Conservation (phyloP, 2,888 invertebrate genomes). For the Pocota personata region DNA sequence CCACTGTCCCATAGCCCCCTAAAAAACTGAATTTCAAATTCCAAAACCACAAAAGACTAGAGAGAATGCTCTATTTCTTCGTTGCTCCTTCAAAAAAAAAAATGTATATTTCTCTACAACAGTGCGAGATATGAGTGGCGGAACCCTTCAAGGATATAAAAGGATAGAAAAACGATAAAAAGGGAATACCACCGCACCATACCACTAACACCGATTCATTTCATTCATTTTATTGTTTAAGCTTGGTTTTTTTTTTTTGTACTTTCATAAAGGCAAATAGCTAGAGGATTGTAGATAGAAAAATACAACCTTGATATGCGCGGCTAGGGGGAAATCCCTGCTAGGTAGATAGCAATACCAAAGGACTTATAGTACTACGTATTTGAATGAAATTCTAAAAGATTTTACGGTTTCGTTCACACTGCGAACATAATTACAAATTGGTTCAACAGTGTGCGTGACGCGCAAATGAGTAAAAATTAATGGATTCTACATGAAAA, state of each 20-base stretch:
- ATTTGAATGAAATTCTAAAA: conserved; percentile 47
- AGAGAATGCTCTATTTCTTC: not conserved
- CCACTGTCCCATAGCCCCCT: not conserved
- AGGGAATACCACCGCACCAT: not conserved
- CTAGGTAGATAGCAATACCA: not conserved
- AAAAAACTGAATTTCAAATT: not conserved
- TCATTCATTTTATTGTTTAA: conserved; percentile 22
- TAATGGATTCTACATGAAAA: conserved; percentile 51
- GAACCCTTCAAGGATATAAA: conserved; percentile 15
- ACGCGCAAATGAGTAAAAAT: conserved; percentile 49
- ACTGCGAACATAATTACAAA: conserved; percentile 42
- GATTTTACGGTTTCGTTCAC: conserved; percentile 39
- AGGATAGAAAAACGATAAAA: conserved; percentile 12
- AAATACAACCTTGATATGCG: conserved; percentile 15
- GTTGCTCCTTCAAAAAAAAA: not conserved
- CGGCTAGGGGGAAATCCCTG: not conserved
- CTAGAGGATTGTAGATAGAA: not conserved
- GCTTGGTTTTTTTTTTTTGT: conserved; percentile 3
- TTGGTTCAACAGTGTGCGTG: conserved; percentile 9
- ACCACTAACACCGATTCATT: not conserved
- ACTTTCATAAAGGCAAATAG: conserved; percentile 14
- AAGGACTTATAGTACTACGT: not conserved
- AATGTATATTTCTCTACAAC: not conserved
- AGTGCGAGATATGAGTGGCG: conserved; percentile 10
- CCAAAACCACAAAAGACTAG: not conserved